Conservation (phyloP, 1,140 invertebrate species). For the Drosophila aff. region DNA sequence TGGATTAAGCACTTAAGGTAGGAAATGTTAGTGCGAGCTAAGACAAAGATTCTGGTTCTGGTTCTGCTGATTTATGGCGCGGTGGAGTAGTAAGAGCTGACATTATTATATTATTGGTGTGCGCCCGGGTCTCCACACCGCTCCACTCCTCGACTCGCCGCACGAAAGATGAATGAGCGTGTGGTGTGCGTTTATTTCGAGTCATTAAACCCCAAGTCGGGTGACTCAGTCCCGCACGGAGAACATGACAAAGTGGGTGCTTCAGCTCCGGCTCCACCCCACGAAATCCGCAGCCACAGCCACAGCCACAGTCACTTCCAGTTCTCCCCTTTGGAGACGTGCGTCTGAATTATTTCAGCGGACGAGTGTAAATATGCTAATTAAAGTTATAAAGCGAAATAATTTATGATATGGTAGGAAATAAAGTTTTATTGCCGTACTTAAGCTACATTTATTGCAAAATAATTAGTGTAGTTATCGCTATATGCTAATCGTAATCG, state of each 20-base stretch:
- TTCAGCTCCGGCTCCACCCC: slow-evolving; percentile 12
- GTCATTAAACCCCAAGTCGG: slow-evolving; percentile 66
- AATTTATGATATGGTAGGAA: slow-evolving; percentile 79
- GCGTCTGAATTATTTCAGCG: slow-evolving; percentile 45
- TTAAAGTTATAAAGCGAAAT: slow-evolving; percentile 83
- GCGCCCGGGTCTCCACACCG: slow-evolving; percentile 6
- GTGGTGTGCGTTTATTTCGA: slow-evolving; percentile 59
- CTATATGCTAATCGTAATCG: slow-evolving; percentile 67
- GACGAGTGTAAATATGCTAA: slow-evolving; percentile 75
- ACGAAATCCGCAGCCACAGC: neutral
- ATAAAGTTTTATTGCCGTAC: slow-evolving; percentile 83
- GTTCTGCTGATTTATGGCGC: slow-evolving; percentile 27
- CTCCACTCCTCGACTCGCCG: neutral
- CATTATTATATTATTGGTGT: slow-evolving; percentile 26
- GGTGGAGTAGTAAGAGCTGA: slow-evolving; percentile 21
- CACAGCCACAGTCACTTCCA: neutral
- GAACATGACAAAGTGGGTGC: slow-evolving; percentile 45
- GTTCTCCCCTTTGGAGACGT: slow-evolving; percentile 7
- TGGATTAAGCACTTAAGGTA: slow-evolving; percentile 59
- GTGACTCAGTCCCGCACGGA: slow-evolving; percentile 56
- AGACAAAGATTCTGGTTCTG: slow-evolving; percentile 46
- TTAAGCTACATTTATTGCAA: slow-evolving; percentile 84
- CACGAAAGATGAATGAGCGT: slow-evolving; percentile 56
- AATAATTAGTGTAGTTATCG: slow-evolving; percentile 80
- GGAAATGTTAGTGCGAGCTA: slow-evolving; percentile 32